Conservation (phyloP, 2,113 vertebrate species). For the Axis porcinus region DNA sequence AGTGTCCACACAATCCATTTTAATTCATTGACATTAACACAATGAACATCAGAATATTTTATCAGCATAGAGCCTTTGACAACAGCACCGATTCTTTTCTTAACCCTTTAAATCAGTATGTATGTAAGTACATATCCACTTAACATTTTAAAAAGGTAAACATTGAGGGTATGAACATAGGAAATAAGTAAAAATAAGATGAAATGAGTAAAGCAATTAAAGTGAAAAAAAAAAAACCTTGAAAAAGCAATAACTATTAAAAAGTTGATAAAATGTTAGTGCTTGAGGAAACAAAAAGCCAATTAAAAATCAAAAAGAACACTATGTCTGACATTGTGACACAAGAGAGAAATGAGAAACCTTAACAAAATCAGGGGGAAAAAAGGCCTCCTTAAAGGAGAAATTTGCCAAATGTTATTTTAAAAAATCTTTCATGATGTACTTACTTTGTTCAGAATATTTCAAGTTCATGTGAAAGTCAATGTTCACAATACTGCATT, state of each 20-base stretch:
- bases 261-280: background rate
- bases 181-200: background rate
- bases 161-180: background rate
- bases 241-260: background rate
- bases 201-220: background rate
- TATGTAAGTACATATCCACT: background rate
- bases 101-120: background rate
- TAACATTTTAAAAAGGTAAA: background rate
- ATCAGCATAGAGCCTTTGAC: background rate
- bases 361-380: background rate
- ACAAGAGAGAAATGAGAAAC: background rate
- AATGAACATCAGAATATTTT: background rate
- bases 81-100: background rate
- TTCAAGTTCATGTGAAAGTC: background rate
- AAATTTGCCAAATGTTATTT: background rate
- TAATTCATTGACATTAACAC: background rate
- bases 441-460: background rate
- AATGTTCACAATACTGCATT: background rate
- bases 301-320: background rate
- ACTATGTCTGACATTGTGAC: background rate
- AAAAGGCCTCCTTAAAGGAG: background rate
- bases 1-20: background rate
- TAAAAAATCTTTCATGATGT: background rate
- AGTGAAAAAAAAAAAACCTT: background rate
- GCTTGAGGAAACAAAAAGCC: background rate